phyloP scores from a whole-genome alignment of 2,113 vertebrate species.

The Halcyon senegalensis region DNA sequence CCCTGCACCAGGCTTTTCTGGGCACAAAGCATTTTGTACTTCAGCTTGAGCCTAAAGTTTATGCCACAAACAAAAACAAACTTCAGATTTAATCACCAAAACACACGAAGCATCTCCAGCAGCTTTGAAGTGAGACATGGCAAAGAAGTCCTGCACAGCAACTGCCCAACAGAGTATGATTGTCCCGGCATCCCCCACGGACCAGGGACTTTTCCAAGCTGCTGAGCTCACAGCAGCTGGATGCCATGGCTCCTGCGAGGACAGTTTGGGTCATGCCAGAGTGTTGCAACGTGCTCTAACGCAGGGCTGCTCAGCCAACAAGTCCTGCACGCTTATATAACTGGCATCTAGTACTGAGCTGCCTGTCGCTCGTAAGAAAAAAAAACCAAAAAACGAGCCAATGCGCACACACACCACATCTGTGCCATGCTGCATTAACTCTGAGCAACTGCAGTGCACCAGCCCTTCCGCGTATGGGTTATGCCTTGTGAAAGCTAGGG shows the following conservation, averaged over 20 bases:
- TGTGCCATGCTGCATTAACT: not conserved
- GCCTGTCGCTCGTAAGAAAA: not conserved
- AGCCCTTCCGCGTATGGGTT: not conserved
- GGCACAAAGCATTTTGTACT: not conserved
- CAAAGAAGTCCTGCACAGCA: not conserved
- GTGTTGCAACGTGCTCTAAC: not conserved
- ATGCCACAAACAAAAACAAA: not conserved
- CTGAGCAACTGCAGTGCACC: not conserved
- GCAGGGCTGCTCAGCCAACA: not conserved
- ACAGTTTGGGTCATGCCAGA: not conserved
- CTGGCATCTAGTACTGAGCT: not conserved
- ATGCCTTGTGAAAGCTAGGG: not conserved
- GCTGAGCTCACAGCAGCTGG: not conserved
- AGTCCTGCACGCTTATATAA: not conserved
- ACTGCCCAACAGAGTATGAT: not conserved
- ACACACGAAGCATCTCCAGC: not conserved
- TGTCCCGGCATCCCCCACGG: accelerated
- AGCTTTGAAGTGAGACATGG: not conserved
- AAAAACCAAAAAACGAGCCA: not conserved
- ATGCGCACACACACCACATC: not conserved
- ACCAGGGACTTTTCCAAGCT: not conserved
- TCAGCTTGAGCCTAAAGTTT: not conserved
- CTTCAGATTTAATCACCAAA: not conserved
- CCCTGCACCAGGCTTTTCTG: not conserved
- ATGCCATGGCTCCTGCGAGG: not conserved